phyloP scores from a whole-genome alignment of 2,888 invertebrate species.

The Drosophila pseudotakahashii region DNA sequence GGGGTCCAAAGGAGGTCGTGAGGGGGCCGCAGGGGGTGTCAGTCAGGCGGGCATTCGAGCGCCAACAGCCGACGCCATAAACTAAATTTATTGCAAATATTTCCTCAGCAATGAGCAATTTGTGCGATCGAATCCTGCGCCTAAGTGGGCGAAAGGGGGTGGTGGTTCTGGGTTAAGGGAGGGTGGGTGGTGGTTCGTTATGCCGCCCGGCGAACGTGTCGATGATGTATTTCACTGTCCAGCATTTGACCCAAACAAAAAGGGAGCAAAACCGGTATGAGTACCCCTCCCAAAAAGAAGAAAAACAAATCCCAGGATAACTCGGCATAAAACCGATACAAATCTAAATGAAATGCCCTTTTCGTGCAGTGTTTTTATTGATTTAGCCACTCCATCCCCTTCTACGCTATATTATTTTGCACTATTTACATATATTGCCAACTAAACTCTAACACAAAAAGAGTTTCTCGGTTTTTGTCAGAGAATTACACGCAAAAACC shows the following conservation, averaged over 20 bases:
- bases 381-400: slow-evolving; percentile 6
- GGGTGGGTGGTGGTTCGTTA: slow-evolving; percentile 46
- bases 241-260: slow-evolving; percentile 38
- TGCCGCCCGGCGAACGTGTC: slow-evolving; percentile 65
- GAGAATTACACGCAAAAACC: slow-evolving; percentile 46
- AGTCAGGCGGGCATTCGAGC: slow-evolving; percentile 62
- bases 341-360: slow-evolving; percentile 1
- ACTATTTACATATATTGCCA: slow-evolving; percentile 29
- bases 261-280: not conserved
- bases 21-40: slow-evolving; percentile 51
- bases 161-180: not conserved
- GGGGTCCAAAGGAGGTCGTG: not conserved
- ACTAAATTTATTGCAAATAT: slow-evolving; percentile 84
- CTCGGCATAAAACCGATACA: slow-evolving; percentile 3
- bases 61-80: slow-evolving; percentile 73
- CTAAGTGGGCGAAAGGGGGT: slow-evolving; percentile 15
- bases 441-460: slow-evolving; percentile 27
- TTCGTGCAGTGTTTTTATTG: slow-evolving; percentile 21
- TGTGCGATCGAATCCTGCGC: slow-evolving; percentile 76
- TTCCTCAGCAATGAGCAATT: slow-evolving; percentile 83
- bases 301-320: not conserved
- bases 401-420: slow-evolving; percentile 32
- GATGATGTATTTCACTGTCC: slow-evolving; percentile 71
- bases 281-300: not conserved
- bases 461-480: slow-evolving; percentile 30